Base-by-base conservation (phyloP, 53 echinoderm and acorn worm species). In the Pentamera pediparva region DNA sequence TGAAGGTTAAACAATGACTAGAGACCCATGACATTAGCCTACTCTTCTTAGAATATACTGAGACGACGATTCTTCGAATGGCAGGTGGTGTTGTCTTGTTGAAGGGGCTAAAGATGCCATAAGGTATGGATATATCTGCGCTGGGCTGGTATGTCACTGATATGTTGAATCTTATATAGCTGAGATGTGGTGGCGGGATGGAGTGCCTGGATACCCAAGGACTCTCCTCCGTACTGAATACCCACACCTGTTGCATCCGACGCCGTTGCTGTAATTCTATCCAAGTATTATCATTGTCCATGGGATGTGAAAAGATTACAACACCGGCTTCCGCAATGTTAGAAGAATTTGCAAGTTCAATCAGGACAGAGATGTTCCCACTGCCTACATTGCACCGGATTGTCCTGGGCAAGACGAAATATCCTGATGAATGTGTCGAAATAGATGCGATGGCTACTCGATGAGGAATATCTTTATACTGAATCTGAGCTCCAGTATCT, bases 21-120 rank as follows among this genome's bases (percentile, higher is more conserved):
- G 77, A 82, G 41, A 86, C 77, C 86, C 86, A 86, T 2, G 77
- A 77, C 24, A 86, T 53, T 2, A 86, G 32, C 2, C 74, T 70
- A 2, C 12, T 48, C 56, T 86, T 65, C 25, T 22, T 0, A 39
- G 40, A 65, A 5, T 65, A 39, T 18, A 41, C 38, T 24, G 0
- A 7, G 3, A 65, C 5, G n/a, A 6, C 13, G 10, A 22, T 10
- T 2, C 17, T 39, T 24, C 22, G 0, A n/a, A n/a, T n/a, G n/a
- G n/a, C n/a, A n/a, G n/a, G n/a, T 22, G 38, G 22, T 40, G 9
- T 8, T 13, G 25, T 39, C 7, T 57, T 1, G 26, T 4, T 57
- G 15, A 40, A 65, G 22, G 41, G 65, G 0, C 38, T 0, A 1
- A 65, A 65, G 11, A 2, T 8, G 4, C 65, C 65, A 18, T 65